Conservation (phyloP, 2,888 invertebrate genomes). For the Cantharis flavilabris region DNA sequence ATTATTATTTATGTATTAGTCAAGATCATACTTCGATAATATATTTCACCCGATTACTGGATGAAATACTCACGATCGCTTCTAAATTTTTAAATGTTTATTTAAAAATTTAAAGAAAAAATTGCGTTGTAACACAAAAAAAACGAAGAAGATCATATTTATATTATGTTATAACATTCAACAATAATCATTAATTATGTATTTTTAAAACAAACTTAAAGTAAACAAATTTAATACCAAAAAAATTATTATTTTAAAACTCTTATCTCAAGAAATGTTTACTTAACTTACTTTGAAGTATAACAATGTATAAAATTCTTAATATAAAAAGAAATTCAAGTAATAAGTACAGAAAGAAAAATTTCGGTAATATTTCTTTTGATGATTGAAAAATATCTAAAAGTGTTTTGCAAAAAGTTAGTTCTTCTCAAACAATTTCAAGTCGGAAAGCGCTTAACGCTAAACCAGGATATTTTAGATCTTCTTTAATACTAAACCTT, state of each 20-base stretch:
- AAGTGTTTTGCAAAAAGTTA: conserved; percentile 5
- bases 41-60: background rate
- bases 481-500: conserved; percentile 10
- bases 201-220: background rate
- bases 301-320: background rate
- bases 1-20: too few species aligned
- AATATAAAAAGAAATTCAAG: background rate
- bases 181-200: background rate
- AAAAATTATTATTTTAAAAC: background rate
- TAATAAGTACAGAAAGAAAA: background rate
- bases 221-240: background rate
- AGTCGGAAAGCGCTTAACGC: conserved; percentile 2
- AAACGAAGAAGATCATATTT: background rate
- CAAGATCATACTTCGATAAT: too few species aligned
- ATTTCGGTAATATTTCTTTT: background rate
- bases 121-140: background rate
- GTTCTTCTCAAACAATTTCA: conserved; percentile 7
- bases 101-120: too few species aligned
- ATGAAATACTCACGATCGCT: background rate
- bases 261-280: background rate
- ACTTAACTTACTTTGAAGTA: background rate
- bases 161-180: too few species aligned
- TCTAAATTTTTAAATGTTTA: too few species aligned
- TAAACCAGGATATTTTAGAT: conserved; percentile 7
- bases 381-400: conserved; percentile 3